Evolutionary conservation across 2,888 invertebrate genomes (phyloP).

Genomic region (Agriotes lineatus): DNA sequence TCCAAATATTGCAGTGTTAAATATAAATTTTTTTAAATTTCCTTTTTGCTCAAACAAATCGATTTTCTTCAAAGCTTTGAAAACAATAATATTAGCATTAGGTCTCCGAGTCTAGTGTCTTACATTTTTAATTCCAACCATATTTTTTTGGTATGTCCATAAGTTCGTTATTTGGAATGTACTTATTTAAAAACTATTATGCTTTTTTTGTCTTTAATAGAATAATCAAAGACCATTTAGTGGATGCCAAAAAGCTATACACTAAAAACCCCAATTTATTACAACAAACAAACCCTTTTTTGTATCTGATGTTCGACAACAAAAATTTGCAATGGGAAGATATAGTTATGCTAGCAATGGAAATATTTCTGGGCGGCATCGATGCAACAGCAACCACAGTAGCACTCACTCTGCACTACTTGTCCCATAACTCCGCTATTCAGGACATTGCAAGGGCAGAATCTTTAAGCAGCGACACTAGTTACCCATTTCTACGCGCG

Average conservation of each 20-base stretch:
- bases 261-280: constrained; percentile 46
- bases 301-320: constrained; percentile 62
- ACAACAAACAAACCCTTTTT: constrained; percentile 56
- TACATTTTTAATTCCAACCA: too few species aligned
- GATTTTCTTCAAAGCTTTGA: too few species aligned
- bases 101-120: too few species aligned
- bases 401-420: constrained; percentile 66
- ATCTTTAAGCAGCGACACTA: constrained; percentile 65
- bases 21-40: too few species aligned
- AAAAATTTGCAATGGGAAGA: constrained; percentile 65
- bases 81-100: too few species aligned
- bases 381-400: constrained; percentile 70
- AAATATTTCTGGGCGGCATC: constrained; percentile 71
- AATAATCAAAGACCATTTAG: constrained; percentile 52
- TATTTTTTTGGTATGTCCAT: too few species aligned
- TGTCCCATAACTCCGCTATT: constrained; percentile 74
- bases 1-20: too few species aligned
- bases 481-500: constrained; percentile 75
- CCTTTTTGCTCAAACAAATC: too few species aligned
- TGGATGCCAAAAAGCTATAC: constrained; percentile 46
- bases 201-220: constrained; percentile 36
- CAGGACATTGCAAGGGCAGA: constrained; percentile 75
- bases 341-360: constrained; percentile 67
- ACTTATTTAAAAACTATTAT: background rate
- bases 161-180: too few species aligned